Evolutionary conservation across 2,797 vertebrate species (phyloP), one percentile per base, ranked within the genome.

Genomic region (Enteromius trimaculatus): DNA sequence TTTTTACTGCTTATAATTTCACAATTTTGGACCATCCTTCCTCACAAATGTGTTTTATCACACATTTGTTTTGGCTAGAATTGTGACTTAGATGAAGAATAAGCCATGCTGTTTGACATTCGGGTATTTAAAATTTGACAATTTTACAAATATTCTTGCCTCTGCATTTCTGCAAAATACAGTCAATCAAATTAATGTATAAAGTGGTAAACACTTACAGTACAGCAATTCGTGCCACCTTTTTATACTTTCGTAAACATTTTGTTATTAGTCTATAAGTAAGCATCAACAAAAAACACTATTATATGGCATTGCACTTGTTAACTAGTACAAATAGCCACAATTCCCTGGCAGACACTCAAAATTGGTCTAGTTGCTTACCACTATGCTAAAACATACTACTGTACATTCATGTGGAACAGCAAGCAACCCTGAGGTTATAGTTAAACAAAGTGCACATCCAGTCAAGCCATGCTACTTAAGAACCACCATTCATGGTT

Each of bases 381-480:
- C 47, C n/a, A 51, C 51, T 53, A 51, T 0, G 6, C 9, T 42
- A 19, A 14, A 29, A 10, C 34, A 69, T 80, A 70, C 60, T 31
- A 64, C 26, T 31, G n/a, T 42, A 69, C 71, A 53, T 31, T 34
- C 19, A 74, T 74, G 71, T 69, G n/a, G 31, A 80, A 80, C 10
- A 31, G 60, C 60, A 31, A 11, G 21, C 23, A 69, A 69, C 31
- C 78, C 49, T 42, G n/a, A 69, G 65, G 65, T 80, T 68, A 42
- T 21, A 58, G 78, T 42, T 26, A 13, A 55, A 42, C 34, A 34
- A 80, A 80, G 65, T 70, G 65, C 65, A 58, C 49, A 80, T 53
- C 65, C 49, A 69, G 16, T 4, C 34, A 55, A 26, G n/a, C 65
- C 77, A 68, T 1, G 0, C 21, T 23, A 76, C n/a, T 60, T 60